Evolutionary conservation across 2,888 invertebrate species (phyloP), one percentile per base, ranked within the genome.

Genomic region (Epirrhoe tristata): DNA sequence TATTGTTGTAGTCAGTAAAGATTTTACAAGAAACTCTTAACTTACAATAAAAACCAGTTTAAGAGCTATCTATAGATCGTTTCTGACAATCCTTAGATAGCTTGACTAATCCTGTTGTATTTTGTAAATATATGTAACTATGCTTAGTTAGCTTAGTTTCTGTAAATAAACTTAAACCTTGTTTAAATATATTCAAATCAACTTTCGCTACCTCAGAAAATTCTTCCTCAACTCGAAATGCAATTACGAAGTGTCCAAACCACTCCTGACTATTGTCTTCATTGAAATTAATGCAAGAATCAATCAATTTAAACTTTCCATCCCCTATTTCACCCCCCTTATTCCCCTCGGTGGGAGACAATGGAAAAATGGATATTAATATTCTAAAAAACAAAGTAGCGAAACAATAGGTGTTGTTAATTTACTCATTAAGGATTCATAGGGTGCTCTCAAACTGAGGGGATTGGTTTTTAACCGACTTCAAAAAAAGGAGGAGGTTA

Each of bases 391-490:
- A 91, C 87, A 87, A 80, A 80, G 83, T 76, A 77, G 80, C 85
- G 83, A 88, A 88, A 93, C 93, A 93, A 93, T 93, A 91, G 93
- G 88, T 91, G 89, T 86, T 90, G 91, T 93, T 93, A 93, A 93
- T 93, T 92, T 88, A 84, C 88, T 93, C 91, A 91, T 92, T 93
- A 92, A 82, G 84, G 79, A 93, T 93, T 91, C 92, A 90, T 88
- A 86, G 93, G 90, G 91, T 80, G 88, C 81, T 61, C 70, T 68
- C 76, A 70, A 60, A 53, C 51, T 67, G 75, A 67, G 71, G 36
- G 76, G 78, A 78, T 73, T 73, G 77, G 76, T 77, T 77, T 75
- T n/a, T n/a, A n/a, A n/a, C n/a, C n/a, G n/a, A n/a, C n/a, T n/a
- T n/a, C n/a, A n/a, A n/a, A n/a, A n/a, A n/a, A n/a, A n/a, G n/a